A percentile compares a stretch with the other conserved stretches of the same genome.
Evolutionary conservation across 2,797 vertebrate species (phyloP).

Genomic region (Xenops minutus): DNA sequence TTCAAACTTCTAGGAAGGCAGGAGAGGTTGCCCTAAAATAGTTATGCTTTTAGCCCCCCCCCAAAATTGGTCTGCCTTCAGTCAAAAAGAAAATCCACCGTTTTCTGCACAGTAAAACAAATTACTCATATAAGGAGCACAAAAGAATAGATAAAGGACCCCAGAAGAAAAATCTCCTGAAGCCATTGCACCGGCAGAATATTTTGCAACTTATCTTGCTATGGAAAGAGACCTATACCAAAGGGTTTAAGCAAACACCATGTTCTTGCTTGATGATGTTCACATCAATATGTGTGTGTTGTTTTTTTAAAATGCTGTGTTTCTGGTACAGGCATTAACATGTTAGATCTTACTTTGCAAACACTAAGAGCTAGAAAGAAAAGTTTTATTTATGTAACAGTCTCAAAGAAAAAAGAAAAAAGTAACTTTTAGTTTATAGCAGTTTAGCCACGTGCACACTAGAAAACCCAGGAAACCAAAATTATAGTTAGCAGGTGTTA

Average conservation of each 20-base stretch:
- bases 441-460: not conserved
- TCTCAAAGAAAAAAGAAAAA: not conserved
- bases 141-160: not conserved
- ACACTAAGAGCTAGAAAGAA: not conserved
- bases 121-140: not conserved
- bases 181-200: not conserved
- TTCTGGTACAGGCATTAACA: not conserved
- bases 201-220: not conserved
- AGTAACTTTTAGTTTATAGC: not conserved
- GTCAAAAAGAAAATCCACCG: not conserved
- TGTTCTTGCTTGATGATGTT: not conserved
- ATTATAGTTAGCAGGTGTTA: not conserved
- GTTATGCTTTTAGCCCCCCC: not conserved
- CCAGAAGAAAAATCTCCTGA: not conserved
- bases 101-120: not conserved
- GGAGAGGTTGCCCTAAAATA: not conserved
- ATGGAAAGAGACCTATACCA: not conserved
- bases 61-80: not conserved
- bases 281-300: fast-evolving
- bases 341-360: not conserved
- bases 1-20: not conserved
- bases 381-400: not conserved
- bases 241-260: not conserved
- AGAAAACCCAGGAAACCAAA: not conserved
- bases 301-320: not conserved